Evolutionary conservation across 35 echinoderm and acorn worm species (phyloP), one percentile per base, ranked within the genome.

Genomic region (Strongylocentrotus purpuratus): DNA sequence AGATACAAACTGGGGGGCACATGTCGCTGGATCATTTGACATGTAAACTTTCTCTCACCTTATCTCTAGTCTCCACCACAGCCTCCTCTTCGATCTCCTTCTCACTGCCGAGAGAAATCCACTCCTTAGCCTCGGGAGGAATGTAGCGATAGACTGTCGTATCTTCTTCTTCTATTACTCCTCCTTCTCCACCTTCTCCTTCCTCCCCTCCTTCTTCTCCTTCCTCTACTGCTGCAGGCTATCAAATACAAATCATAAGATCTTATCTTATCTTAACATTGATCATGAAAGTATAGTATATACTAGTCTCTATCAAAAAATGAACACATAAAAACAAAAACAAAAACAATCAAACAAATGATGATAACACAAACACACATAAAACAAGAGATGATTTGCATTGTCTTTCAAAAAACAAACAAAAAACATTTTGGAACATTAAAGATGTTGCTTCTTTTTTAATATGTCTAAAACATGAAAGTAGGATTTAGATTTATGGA

Each of bases 41-140:
- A 8, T 28, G 61, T 28, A 22, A 28, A 2, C 33, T 18, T 89
- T 46, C 33, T 18, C 71, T 52, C 78, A 99, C 97, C 98, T 96
- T 97, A 8, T 97, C 46, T 86, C 95, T 88, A 7, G 41, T 95
- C 92, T 99, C 98, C 9, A 85, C 41, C 71, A 97, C 96, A 31
- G 95, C 94, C 48, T 97, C 95, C 28, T 99, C 97, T 85, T 99
- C 96, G 1, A 99, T 96, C 90, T 99, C 98, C 31, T 95, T 25
- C 94, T 99, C 97, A 97, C 98, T 99, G 5, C 98, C 98, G 9
- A 95, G 95, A 17, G 97, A 97, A 18, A 99, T 85, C 98, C 98
- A 99, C 71, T 99, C 97, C 88, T 96, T 99, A 46, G 98, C 96
- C 92, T 99, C 97, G 14, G 98, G 98, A 85, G 98, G 98, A 12